Base-by-base conservation (phyloP, 2,888 invertebrate genomes). In the Netelia fuscicornis region DNA sequence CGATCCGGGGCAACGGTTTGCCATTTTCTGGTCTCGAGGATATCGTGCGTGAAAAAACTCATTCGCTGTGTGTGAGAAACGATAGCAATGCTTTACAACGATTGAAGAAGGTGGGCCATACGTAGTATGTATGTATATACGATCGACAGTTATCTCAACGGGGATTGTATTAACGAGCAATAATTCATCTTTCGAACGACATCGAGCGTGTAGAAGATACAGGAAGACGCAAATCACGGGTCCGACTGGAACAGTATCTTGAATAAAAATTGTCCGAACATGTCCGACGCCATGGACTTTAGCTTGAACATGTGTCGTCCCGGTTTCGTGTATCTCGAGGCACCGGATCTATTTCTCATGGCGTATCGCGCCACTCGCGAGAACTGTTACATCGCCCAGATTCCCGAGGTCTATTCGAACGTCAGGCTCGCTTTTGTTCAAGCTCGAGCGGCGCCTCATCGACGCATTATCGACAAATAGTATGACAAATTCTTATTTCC, bases 61-160 rank as follows among this genome's bases (percentile, higher is more conserved):
- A 94, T 84, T 92, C 93, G 1, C 81, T 94, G 44, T 94, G 95
- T 86, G 84, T 94, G n/a, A 91, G 94, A 77, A 93, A 91, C 54
- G 90, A 92, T 58, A 94, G 94, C 87, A 92, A 91, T 79, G 94
- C 94, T 30, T 94, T 93, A 67, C 90, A 91, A 65, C 89, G 91
- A 80, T 92, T 94, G 76, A 90, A 89, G 52, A 92, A 62, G 8
- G 70, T 81, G 60, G 56, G 62, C 58, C 25, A 30, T 30, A 30
- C 30, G 30, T 30, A 30, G 3, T 30, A 30, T 30, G 30, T 30
- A 30, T 30, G 2, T 30, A 30, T 3, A 3, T 30, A 3, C 30
- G 30, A 30, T 30, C 30, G 30, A 30, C 2, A 30, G 2, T 30
- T 30, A 30, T 30, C 3, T 30, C 30, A 30, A 30, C 3, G 30